Conservation (phyloP, 1,140 invertebrate genomes). For the Coptotermes formosanus region DNA sequence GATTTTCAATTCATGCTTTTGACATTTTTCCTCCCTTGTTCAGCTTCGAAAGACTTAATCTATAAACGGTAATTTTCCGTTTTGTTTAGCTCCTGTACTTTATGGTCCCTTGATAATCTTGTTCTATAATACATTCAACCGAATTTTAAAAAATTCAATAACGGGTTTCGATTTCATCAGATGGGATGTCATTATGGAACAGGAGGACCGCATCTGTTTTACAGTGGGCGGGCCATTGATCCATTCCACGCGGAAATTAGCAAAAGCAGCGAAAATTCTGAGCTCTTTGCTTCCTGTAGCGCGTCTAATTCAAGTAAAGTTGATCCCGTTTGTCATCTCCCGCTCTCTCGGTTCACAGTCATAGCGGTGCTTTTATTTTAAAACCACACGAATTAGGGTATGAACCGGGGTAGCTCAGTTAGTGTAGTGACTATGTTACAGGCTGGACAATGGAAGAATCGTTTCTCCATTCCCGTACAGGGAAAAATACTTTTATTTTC, state of each 20-base stretch:
- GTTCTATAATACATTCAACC: not conserved
- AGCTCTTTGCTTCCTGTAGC: conserved; percentile 19
- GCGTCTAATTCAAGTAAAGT: not conserved
- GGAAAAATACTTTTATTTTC: no score
- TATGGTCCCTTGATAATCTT: no score
- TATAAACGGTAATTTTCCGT: not conserved
- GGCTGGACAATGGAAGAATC: no score
- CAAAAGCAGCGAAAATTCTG: conserved; percentile 20
- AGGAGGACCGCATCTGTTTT: not conserved
- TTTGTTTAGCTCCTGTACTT: not conserved
- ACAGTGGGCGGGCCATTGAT: not conserved
- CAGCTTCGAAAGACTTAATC: not conserved
- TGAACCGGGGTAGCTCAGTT: no score
- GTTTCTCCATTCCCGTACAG: no score
- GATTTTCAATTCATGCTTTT: no score
- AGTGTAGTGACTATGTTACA: no score
- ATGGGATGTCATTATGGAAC: conserved; percentile 18
- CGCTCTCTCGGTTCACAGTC: no score
- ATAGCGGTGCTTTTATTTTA: no score
- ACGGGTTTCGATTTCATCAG: conserved; percentile 18
- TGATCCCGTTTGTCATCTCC: not conserved
- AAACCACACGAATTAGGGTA: no score
- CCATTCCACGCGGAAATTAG: conserved; percentile 9
- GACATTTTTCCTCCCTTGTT: no score
- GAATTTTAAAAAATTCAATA: conserved; percentile 29